Percentiles rank a stretch among this genome's conserved stretches.
Evolutionary conservation across 2,797 vertebrate species (phyloP).

Genomic region (Serranus cabrilla): DNA sequence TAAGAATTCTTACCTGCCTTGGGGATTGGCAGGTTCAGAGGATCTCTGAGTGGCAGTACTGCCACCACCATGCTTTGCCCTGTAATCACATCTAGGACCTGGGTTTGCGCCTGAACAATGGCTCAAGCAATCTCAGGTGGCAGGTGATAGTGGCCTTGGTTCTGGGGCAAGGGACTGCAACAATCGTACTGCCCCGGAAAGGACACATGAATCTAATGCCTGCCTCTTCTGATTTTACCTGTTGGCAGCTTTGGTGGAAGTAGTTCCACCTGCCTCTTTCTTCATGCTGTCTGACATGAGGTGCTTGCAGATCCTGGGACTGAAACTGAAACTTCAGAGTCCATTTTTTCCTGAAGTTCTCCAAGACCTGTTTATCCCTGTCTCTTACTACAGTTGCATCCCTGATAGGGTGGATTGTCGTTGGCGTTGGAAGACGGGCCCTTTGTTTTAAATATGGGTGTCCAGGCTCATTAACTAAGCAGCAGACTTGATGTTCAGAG

Average conservation of each 20-base stretch:
- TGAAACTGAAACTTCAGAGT: neutral
- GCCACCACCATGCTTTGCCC: conserved; percentile 1
- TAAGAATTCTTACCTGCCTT: neutral
- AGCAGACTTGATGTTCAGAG: neutral
- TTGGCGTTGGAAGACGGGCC: neutral
- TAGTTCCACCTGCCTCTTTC: neutral
- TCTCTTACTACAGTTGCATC: neutral
- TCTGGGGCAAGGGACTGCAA: neutral
- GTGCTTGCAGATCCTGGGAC: neutral
- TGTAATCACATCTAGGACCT: conserved; percentile 3
- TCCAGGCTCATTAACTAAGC: neutral
- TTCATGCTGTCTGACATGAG: neutral
- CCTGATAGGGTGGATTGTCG: neutral
- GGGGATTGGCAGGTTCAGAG: neutral
- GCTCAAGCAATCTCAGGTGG: neutral
- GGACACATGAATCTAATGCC: neutral
- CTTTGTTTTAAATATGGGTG: neutral
- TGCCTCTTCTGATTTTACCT: neutral
- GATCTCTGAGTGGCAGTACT: neutral
- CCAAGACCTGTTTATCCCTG: neutral
- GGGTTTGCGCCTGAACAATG: neutral
- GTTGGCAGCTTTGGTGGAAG: neutral
- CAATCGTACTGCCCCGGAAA: accelerated
- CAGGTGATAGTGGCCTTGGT: neutral
- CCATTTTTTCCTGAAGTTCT: neutral